Evolutionary conservation across 2,797 vertebrate species (phyloP).

Genomic region (Anolis apletophallus): DNA sequence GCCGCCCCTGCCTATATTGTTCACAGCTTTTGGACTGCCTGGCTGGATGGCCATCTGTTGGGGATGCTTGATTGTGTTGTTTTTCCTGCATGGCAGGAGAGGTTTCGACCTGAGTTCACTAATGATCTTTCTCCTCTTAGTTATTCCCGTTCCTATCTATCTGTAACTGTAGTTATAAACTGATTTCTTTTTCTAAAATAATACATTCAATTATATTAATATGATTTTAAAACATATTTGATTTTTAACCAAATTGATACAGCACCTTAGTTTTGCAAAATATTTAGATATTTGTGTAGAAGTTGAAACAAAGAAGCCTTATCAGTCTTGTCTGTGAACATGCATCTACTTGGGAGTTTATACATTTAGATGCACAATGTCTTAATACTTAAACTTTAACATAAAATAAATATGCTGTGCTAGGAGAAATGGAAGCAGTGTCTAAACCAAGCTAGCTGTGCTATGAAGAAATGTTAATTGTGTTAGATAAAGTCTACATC

Average conservation of each 20-base stretch:
- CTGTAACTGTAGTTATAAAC: conserved; percentile 7
- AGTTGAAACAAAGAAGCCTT: not conserved
- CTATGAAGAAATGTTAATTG: not conserved
- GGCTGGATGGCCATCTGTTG: too few relatives aligned
- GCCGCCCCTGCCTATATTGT: too few relatives aligned
- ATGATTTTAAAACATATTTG: not conserved
- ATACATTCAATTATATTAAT: not conserved
- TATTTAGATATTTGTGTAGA: not conserved
- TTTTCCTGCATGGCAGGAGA: too few relatives aligned
- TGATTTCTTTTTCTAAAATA: not conserved
- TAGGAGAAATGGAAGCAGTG: not conserved
- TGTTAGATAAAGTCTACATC: not conserved
- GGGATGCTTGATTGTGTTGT: too few relatives aligned
- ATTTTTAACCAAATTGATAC: not conserved
- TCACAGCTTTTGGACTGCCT: too few relatives aligned
- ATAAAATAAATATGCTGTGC: conserved; percentile 23
- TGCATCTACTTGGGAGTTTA: not conserved
- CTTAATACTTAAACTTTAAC: not conserved
- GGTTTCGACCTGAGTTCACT: not conserved
- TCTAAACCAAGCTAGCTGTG: not conserved
- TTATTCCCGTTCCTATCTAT: not conserved
- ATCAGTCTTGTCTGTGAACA: not conserved
- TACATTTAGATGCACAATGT: not conserved
- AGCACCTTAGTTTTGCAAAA: not conserved
- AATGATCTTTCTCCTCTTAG: not conserved